Percentiles rank a stretch among this genome's conserved stretches.
These are phyloP conservation scores for Paramisgurnus dabryanus DNA, from an alignment of 2,113 vertebrate genomes.

Conservation along the genomic window DNA sequence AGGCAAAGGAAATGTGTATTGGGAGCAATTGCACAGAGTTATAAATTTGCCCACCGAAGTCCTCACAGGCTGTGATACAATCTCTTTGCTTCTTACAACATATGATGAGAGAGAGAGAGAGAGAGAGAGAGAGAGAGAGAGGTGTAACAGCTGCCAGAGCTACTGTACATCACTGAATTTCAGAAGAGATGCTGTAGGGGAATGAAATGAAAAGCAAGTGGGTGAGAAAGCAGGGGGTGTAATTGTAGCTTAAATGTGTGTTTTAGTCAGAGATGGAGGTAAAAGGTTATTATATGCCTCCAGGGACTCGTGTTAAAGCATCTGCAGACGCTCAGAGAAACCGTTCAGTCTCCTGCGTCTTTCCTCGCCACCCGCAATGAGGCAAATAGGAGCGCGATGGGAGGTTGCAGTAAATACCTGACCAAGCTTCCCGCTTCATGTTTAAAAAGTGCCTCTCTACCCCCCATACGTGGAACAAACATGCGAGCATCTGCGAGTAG, in stretches of 20 bases:
- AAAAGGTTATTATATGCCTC: slow-evolving; percentile 74
- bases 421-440: slow-evolving; percentile 57
- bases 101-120: not conserved
- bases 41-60: slow-evolving; percentile 41
- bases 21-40: slow-evolving; percentile 18
- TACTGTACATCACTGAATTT: slow-evolving; percentile 54
- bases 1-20: slow-evolving; percentile 14
- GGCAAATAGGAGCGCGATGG: slow-evolving; percentile 67
- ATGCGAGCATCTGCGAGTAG: slow-evolving; percentile 34
- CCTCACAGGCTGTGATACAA: slow-evolving; percentile 29
- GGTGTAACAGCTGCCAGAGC: slow-evolving; percentile 40
- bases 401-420: slow-evolving; percentile 69
- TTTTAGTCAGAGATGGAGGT: slow-evolving; percentile 71
- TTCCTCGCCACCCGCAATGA: slow-evolving; percentile 60
- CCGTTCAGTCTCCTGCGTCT: slow-evolving; percentile 40
- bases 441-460: slow-evolving; percentile 61
- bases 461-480: slow-evolving; percentile 32
- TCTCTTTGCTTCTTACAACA: slow-evolving; percentile 41
- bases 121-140: slow-evolving; percentile 8
- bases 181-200: slow-evolving; percentile 57
- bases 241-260: slow-evolving; percentile 75
- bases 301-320: slow-evolving; percentile 60
- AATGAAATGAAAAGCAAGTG: slow-evolving; percentile 58
- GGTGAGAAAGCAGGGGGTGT: slow-evolving; percentile 68
- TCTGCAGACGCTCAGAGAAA: slow-evolving; percentile 69